Base-by-base conservation (phyloP, 1,140 invertebrate genomes). In the Arctopsyche grandis region DNA sequence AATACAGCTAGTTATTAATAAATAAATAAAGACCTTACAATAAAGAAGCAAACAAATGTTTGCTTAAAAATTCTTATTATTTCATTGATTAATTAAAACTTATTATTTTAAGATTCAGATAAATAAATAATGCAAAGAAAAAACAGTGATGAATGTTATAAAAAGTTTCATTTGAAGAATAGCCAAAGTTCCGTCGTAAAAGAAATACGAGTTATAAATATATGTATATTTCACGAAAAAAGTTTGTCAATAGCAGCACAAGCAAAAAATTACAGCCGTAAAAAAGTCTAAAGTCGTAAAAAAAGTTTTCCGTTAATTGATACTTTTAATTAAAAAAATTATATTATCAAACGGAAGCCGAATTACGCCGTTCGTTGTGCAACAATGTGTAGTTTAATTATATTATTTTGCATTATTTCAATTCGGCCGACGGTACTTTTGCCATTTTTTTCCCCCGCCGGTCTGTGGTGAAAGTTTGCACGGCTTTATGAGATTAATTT, bases 121-220 rank as follows among this genome's bases (percentile, higher is more conserved):
- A 52, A 52, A 52, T 52, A 52, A 52, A 52, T 52, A 52, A 22
- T 29, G 24, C 24, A 29, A 66, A 66, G 58, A 66, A 26, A 66
- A 66, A 1, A 52, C 10, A 5, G 21, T 22, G 21, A 66, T 66
- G 63, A 66, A 66, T 66, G 24, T 66, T 24, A 26, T 66, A 24
- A 24, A 66, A 29, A 66, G 63, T 66, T 66, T 66, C 24, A 66
- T 66, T 66, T 66, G 63, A 66, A 66, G 10, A 66, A 66, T 66
- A 24, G 63, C 19, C 24, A 66, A 66, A 66, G 63, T 66, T 66
- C 26, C 24, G 19, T n/a, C 21, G 63, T 66, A 22, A 66, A 66
- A 66, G 29, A 24, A 26, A 26, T 66, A 66, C 21, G 21, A 22
- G 21, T 60, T 60, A 22, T 66, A n/a, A n/a, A n/a, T n/a, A n/a